These are phyloP conservation scores for Gambusia holbrooki DNA, from an alignment of 2,113 vertebrate genomes.

Conservation along the genomic window DNA sequence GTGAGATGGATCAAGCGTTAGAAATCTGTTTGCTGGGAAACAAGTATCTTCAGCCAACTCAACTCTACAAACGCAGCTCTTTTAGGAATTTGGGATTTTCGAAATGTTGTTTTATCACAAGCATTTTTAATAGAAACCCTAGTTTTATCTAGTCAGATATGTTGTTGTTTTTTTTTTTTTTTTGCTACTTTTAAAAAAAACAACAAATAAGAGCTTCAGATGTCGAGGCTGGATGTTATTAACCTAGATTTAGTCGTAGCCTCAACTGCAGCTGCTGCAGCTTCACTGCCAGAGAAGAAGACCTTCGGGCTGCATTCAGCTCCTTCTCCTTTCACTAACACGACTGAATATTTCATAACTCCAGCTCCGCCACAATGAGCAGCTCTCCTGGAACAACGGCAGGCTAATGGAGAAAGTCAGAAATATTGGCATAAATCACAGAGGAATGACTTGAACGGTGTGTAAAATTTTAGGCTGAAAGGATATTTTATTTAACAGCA, in stretches of 20 bases:
- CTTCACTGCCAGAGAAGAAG: constrained; percentile 21
- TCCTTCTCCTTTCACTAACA: constrained; percentile 34
- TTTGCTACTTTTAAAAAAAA: constrained; percentile 1
- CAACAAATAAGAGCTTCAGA: constrained; percentile 36
- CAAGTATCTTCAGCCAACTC: constrained; percentile 6
- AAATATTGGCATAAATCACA: constrained; percentile 18
- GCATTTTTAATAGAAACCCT: not conserved
- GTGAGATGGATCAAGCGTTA: constrained; percentile 26
- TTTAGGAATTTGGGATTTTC: not conserved
- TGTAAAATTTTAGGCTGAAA: constrained; percentile 9
- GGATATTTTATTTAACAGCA: constrained; percentile 15
- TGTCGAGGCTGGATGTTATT: constrained; percentile 50
- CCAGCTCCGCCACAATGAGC: constrained; percentile 21
- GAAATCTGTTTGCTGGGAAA: constrained; percentile 35
- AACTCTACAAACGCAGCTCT: not conserved
- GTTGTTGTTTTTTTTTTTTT: not conserved
- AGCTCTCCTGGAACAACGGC: constrained; percentile 20
- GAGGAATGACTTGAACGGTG: constrained; percentile 3
- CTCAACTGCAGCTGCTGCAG: constrained; percentile 18
- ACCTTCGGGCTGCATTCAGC: constrained; percentile 28
- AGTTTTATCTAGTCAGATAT: not conserved
- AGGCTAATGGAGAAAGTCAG: constrained; percentile 27
- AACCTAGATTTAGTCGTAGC: constrained; percentile 58
- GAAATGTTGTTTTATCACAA: not conserved
- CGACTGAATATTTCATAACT: constrained; percentile 69